Base-by-base conservation (phyloP, 2,113 vertebrate species). In the Pagrus major region DNA sequence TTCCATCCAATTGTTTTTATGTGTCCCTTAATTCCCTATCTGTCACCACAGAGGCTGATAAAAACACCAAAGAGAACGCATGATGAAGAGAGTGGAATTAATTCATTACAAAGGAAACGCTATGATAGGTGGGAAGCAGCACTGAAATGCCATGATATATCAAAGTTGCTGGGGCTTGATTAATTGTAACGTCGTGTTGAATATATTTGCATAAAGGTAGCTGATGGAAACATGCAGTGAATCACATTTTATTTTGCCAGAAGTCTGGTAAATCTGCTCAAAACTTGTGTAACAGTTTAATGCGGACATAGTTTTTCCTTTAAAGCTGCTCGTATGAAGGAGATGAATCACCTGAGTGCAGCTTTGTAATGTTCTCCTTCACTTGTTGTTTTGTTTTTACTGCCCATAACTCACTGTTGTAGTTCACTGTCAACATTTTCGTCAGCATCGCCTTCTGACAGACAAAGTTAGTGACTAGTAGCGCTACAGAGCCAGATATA, bases 1-100 rank as follows among this genome's bases (percentile, higher is more conserved):
- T 80, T 72, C 67, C 56, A 46, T 76, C 67, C 47, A 72, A 76
- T 63, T 67, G 47, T 69, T 73, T 73, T 59, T 23, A 59, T 49
- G 14, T 59, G 35, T 31, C 47, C 52, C 41, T 77, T 4, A 61
- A 41, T 35, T 80, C 47, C 42, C 10, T 46, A 60, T 33, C 25
- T 16, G 25, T 78, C 54, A 56, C 39, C 69, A 27, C 8, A 70
- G 72, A 68, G 35, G 44, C 65, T 55, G 16, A 83, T 61, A 75
- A 75, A 77, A 37, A 84, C 55, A 74, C 41, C 51, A 59, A 63
- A 75, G 44, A 27, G 52, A 35, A 31, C 21, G 2, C 60, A 20
- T 14, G 51, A 51, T 73, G 69, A 73, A 61, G 64, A 39, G 56
- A 56, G 4, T 23, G 9, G 29, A 58, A 76, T 46, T 37, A 8